Evolutionary conservation across 92 coral and sea anemone species (phyloP).

Genomic region (Epizoanthus rinbou): DNA sequence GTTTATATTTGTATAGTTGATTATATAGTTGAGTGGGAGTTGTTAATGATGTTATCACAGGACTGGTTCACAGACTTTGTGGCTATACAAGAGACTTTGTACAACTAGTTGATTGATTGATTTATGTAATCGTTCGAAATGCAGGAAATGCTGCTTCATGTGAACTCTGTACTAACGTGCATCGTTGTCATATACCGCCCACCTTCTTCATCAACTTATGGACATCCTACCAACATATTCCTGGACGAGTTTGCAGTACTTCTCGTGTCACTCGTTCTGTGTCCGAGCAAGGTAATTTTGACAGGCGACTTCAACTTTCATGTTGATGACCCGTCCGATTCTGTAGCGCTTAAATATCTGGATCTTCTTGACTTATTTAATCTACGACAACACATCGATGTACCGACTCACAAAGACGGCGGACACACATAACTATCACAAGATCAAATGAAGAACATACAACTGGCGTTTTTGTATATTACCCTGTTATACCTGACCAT

Average conservation of each 20-base stretch:
- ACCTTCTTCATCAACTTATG: slow-evolving; percentile 44
- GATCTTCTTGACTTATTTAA: slow-evolving; percentile 28
- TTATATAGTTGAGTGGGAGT: no score
- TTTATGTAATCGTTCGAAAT: slow-evolving; percentile 48
- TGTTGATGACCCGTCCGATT: slow-evolving; percentile 40
- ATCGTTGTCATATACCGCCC: slow-evolving; percentile 58
- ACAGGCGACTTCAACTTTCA: neutral
- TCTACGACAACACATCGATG: slow-evolving; percentile 5
- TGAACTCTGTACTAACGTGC: slow-evolving; percentile 32
- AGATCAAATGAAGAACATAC: slow-evolving; percentile 1
- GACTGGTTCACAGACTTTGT: no score
- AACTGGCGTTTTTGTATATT: neutral
- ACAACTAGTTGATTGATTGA: no score
- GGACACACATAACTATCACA: slow-evolving; percentile 2
- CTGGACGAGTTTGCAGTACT: slow-evolving; percentile 54
- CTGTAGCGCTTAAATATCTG: slow-evolving; percentile 17
- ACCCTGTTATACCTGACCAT: slow-evolving; percentile 45
- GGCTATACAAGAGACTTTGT: no score
- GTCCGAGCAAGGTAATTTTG: slow-evolving; percentile 48
- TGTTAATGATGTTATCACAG: no score
- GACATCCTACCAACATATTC: slow-evolving; percentile 45
- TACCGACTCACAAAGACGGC: slow-evolving; percentile 2
- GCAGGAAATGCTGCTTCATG: slow-evolving; percentile 40
- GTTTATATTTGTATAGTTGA: no score
- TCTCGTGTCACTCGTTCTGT: slow-evolving; percentile 45